Conservation (phyloP, 2,113 vertebrate genomes). For the Symphodus melops region DNA sequence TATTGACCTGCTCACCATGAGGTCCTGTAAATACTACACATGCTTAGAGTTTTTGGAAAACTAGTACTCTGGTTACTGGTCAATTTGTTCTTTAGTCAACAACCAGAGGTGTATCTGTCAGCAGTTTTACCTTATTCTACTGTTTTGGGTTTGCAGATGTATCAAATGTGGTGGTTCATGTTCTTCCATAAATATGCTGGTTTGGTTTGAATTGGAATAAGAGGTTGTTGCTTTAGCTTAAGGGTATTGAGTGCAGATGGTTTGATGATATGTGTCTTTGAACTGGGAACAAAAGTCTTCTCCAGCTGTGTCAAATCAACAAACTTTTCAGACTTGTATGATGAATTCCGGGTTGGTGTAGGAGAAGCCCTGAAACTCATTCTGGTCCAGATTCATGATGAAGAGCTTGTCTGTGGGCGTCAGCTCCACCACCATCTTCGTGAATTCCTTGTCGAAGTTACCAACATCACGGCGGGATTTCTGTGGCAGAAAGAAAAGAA, state of each 20-base stretch:
- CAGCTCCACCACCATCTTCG: conserved; percentile 95
- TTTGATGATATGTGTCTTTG: conserved; percentile 10
- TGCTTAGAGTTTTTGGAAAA: conserved; percentile 17
- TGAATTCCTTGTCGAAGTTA: conserved; percentile 99
- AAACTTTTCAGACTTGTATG: conserved; percentile 90
- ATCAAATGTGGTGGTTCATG: neutral
- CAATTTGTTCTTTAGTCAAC: conserved; percentile 16
- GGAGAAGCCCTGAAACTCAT: conserved; percentile 98
- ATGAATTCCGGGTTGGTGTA: conserved; percentile 98
- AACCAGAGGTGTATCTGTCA: conserved; percentile 14
- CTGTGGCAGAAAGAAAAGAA: conserved; percentile 75
- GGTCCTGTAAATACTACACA: conserved; percentile 27
- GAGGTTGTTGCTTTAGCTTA: neutral
- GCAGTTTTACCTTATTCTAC: neutral
- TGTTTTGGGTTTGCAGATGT: conserved; percentile 26
- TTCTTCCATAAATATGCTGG: conserved; percentile 21
- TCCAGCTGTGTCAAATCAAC: conserved; percentile 11
- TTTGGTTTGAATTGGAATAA: conserved; percentile 5
- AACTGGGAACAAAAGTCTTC: conserved; percentile 29
- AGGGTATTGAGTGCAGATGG: neutral
- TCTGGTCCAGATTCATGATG: conserved; percentile 99
- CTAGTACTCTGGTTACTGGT: neutral
- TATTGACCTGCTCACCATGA: conserved; percentile 14
- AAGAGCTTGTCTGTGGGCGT: conserved; percentile 99
- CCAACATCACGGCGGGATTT: conserved; percentile 92